phyloP scores from a whole-genome alignment of 2,797 vertebrate species.

The Pantherophis vulpinus region DNA sequence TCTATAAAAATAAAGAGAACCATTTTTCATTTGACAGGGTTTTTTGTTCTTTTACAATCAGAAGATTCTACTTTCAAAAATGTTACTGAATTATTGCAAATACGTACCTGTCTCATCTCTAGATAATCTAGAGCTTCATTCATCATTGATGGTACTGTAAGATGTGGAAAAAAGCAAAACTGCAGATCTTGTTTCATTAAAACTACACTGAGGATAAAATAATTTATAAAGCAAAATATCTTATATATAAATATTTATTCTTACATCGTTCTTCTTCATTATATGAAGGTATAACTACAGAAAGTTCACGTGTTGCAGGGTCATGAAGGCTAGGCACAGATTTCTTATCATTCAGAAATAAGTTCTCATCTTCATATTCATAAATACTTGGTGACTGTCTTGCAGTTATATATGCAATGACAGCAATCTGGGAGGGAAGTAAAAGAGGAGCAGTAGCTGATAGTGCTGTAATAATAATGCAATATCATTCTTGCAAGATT shows the following conservation, averaged over 20 bases:
- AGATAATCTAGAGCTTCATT: slow-evolving; percentile 92
- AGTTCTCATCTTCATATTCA: slow-evolving; percentile 81
- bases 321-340: slow-evolving; percentile 83
- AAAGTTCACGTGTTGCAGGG: slow-evolving; percentile 80
- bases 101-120: slow-evolving; percentile 87
- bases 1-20: slow-evolving; percentile 74
- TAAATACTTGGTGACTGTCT: slow-evolving; percentile 71
- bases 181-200: background rate
- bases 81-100: background rate
- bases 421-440: slow-evolving; percentile 68
- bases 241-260: slow-evolving; percentile 54
- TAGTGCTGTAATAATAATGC: background rate
- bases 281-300: slow-evolving; percentile 91
- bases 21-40: background rate
- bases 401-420: slow-evolving; percentile 82
- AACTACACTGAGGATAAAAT: background rate
- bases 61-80: background rate
- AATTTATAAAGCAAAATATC: background rate
- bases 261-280: slow-evolving; percentile 93
- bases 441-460: background rate
- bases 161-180: background rate
- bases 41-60: background rate
- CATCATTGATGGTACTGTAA: slow-evolving; percentile 94
- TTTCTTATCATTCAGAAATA: slow-evolving; percentile 78
- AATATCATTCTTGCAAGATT: background rate